Percentiles rank a stretch among this genome's conserved stretches.
Evolutionary conservation across 2,113 vertebrate genomes (phyloP).

Genomic region (Pelusios castaneus): DNA sequence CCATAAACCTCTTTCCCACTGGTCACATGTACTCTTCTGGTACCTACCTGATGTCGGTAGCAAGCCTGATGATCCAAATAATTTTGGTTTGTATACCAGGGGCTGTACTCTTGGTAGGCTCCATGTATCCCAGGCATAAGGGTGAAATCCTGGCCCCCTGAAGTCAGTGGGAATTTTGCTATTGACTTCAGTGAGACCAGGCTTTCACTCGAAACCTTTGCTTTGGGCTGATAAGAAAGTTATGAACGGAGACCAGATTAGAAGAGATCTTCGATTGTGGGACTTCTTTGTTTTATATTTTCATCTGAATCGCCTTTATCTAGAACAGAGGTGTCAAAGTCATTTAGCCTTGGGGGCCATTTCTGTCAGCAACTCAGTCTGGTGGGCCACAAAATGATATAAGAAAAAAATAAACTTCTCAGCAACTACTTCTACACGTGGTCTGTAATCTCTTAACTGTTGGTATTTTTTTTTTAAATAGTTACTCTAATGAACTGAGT

Average conservation of each 20-base stretch:
- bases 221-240: not conserved
- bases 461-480: no score
- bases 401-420: no score
- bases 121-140: not conserved
- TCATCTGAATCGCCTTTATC: not conserved
- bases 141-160: not conserved
- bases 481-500: no score
- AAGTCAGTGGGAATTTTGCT: not conserved
- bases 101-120: not conserved
- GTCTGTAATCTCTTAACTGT: no score
- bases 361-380: no score
- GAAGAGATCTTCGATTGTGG: fast-evolving
- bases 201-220: not conserved
- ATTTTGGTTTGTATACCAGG: not conserved
- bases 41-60: constrained; percentile 24
- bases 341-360: no score
- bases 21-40: not conserved
- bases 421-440: no score
- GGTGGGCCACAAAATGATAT: no score
- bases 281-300: not conserved
- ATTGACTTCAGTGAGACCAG: not conserved
- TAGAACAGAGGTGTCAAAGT: no score
- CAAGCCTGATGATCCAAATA: not conserved
- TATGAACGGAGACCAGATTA: fast-evolving
- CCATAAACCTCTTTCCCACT: constrained; percentile 22